A percentile compares a stretch with the other conserved stretches of the same genome.
Conservation (phyloP, 2,888 invertebrate species). For the Andrena bucephala region DNA sequence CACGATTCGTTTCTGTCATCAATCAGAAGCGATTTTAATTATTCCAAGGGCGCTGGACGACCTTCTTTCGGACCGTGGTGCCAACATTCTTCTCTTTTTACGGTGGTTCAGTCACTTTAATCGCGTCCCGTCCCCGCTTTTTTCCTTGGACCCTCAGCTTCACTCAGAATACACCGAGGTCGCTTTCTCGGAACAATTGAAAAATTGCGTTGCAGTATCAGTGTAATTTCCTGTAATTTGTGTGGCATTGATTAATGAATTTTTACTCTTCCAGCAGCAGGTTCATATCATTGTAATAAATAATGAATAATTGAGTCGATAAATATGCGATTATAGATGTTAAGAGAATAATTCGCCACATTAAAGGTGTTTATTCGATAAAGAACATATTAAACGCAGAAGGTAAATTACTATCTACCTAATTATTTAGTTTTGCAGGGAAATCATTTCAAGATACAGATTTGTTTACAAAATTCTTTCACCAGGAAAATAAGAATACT, state of each 20-base stretch:
- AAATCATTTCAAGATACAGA: too few relatives aligned
- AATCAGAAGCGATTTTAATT: constrained; percentile 57
- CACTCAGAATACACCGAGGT: constrained; percentile 37
- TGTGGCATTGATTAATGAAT: neutral
- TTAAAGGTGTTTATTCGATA: constrained; percentile 2
- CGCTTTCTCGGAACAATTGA: constrained; percentile 28
- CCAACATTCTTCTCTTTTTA: constrained; percentile 33
- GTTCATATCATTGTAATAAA: neutral
- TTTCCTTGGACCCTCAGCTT: constrained; percentile 27
- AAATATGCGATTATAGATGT: neutral
- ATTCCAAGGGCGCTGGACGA: constrained; percentile 63
- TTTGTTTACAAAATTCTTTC: too few relatives aligned
- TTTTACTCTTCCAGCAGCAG: neutral
- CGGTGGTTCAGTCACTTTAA: constrained; percentile 46
- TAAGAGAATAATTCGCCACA: neutral
- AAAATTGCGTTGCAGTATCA: constrained; percentile 11
- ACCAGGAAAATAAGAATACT: too few relatives aligned
- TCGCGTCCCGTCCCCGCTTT: constrained; percentile 41
- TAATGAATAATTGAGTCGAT: neutral
- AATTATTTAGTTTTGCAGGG: too few relatives aligned
- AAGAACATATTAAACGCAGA: constrained; percentile 17
- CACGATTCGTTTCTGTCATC: constrained; percentile 40
- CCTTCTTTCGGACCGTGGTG: constrained; percentile 58
- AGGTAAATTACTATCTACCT: neutral
- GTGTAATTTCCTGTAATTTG: neutral